phyloP scores from a whole-genome alignment of 2,888 invertebrate species.

The Syrphus vitripennis region DNA sequence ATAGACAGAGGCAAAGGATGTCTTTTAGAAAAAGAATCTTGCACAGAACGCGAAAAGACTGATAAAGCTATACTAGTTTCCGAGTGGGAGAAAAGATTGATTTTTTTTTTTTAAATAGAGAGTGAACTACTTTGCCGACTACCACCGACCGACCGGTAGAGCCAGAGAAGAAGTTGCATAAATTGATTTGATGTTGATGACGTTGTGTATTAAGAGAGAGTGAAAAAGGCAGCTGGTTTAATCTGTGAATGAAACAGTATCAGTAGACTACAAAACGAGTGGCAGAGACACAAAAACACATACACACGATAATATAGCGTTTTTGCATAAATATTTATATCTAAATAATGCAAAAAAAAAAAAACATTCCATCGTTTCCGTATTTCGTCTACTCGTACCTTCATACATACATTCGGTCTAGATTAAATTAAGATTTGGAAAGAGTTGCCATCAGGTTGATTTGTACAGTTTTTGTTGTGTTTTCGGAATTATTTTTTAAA shows the following conservation, averaged over 20 bases:
- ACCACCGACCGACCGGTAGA: neutral
- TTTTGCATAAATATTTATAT: slow-evolving; percentile 64
- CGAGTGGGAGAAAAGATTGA: slow-evolving; percentile 1
- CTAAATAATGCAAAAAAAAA: slow-evolving; percentile 20
- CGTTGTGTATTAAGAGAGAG: slow-evolving; percentile 16
- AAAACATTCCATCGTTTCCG: slow-evolving; percentile 64
- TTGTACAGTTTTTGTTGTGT: neutral
- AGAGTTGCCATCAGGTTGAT: slow-evolving; percentile 27
- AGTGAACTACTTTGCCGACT: slow-evolving; percentile 18
- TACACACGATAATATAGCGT: neutral
- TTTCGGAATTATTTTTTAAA: neutral
- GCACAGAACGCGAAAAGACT: neutral
- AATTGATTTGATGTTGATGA: slow-evolving; percentile 23
- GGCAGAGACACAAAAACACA: slow-evolving; percentile 20
- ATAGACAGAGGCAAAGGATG: slow-evolving; percentile 27
- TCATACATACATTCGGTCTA: slow-evolving; percentile 36
- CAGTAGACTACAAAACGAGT: neutral
- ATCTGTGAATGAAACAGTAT: slow-evolving; percentile 13
- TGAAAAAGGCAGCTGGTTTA: slow-evolving; percentile 9
- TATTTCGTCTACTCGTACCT: slow-evolving; percentile 16
- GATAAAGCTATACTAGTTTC: slow-evolving; percentile 17
- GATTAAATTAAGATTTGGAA: slow-evolving; percentile 36
- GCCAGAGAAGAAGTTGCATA: neutral
- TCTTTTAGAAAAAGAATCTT: neutral
- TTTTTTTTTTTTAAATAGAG: neutral